phyloP scores from a whole-genome alignment of 2,797 vertebrate species.

The Acridotheres tristis region DNA sequence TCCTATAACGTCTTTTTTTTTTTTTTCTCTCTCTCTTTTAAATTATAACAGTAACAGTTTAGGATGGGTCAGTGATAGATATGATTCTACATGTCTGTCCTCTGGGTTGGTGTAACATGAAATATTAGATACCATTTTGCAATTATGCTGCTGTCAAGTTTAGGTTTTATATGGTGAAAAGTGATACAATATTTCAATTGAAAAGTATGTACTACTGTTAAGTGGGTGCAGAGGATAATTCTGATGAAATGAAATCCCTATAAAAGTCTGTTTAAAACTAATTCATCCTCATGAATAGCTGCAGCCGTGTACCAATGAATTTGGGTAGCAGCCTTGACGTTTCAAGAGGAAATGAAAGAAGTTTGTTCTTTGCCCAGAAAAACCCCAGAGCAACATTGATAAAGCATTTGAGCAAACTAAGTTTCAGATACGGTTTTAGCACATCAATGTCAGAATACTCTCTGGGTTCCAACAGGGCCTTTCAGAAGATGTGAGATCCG shows the following conservation, averaged over 20 bases:
- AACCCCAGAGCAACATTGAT: not conserved
- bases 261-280: not conserved
- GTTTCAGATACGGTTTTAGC: not conserved
- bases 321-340: constrained; percentile 8
- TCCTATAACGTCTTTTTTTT: not conserved
- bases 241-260: not conserved
- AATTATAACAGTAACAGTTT: not conserved
- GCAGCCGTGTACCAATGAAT: not conserved
- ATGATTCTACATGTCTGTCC: not conserved
- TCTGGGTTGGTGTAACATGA: not conserved
- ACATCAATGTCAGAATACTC: not conserved
- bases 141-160: not conserved
- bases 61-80: not conserved
- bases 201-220: not conserved
- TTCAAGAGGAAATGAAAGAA: not conserved
- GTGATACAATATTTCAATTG: not conserved
- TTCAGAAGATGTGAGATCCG: not conserved
- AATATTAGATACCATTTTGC: not conserved
- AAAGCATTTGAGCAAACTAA: not conserved
- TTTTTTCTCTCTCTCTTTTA: not conserved
- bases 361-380: not conserved
- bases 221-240: not conserved
- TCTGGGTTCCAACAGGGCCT: not conserved
- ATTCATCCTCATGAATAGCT: not conserved
- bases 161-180: constrained; percentile 3